Conservation (phyloP, 1,140 invertebrate species). For the Drosophila funebris region DNA sequence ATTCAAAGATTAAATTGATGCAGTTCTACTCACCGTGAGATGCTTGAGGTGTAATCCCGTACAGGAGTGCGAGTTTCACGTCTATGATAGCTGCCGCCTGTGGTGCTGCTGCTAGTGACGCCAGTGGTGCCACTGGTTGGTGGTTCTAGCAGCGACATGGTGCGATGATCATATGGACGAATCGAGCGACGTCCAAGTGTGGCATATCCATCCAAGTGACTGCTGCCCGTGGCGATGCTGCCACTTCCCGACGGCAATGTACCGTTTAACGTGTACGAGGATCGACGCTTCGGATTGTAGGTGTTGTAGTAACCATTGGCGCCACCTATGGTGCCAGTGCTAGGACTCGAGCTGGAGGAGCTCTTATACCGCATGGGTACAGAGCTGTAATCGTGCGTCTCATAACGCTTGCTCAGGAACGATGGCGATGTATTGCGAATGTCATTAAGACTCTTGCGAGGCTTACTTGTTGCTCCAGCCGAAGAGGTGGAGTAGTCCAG, state of each 20-base stretch:
- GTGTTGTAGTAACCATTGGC: slow-evolving; percentile 72
- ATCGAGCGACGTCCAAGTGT: slow-evolving; percentile 76
- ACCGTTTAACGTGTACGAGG: slow-evolving; percentile 76
- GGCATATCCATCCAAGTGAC: slow-evolving; percentile 73
- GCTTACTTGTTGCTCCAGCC: slow-evolving; percentile 57
- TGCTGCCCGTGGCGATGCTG: slow-evolving; percentile 41
- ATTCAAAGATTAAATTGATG: no score
- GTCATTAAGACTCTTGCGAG: slow-evolving; percentile 79
- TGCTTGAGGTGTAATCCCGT: slow-evolving; percentile 72
- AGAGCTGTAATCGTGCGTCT: slow-evolving; percentile 60
- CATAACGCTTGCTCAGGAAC: slow-evolving; percentile 68
- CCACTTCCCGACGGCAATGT: slow-evolving; percentile 46
- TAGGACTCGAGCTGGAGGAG: slow-evolving; percentile 75
- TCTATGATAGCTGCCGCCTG: slow-evolving; percentile 53
- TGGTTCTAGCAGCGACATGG: slow-evolving; percentile 75
- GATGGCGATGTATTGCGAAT: slow-evolving; percentile 77
- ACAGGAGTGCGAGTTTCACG: slow-evolving; percentile 66
- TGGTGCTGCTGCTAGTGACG: slow-evolving; percentile 23
- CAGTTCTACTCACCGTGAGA: slow-evolving; percentile 74
- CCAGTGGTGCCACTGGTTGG: slow-evolving; percentile 39
- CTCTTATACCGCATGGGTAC: slow-evolving; percentile 74
- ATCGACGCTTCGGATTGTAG: slow-evolving; percentile 79
- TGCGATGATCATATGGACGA: slow-evolving; percentile 76
- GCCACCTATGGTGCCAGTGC: slow-evolving; percentile 50
- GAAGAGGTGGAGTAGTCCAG: slow-evolving; percentile 58